A percentile compares a stretch with the other conserved stretches of the same genome.
These are phyloP conservation scores for Myotis lucifugus DNA, from an alignment of 2,113 vertebrate species.

Conservation along the genomic window DNA sequence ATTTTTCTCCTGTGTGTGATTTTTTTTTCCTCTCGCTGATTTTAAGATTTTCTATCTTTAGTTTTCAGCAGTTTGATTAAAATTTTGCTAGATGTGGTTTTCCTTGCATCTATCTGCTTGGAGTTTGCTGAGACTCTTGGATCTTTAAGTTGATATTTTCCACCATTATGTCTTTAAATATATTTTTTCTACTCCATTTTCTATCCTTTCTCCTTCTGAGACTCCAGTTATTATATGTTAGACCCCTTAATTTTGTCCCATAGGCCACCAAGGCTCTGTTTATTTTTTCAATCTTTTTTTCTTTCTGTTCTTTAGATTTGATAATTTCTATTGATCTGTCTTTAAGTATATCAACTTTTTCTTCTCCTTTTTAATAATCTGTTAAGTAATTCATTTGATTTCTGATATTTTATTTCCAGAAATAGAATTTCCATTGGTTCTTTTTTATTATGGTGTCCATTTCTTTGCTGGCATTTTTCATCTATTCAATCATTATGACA, in stretches of 20 bases:
- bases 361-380: not conserved
- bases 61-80: not conserved
- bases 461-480: constrained; percentile 20
- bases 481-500: not conserved
- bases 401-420: not conserved
- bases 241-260: not conserved
- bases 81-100: not conserved
- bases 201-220: not conserved
- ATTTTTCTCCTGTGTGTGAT: not conserved
- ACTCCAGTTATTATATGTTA: not conserved
- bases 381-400: constrained; percentile 18
- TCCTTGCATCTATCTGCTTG: not conserved
- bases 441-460: not conserved
- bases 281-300: not conserved
- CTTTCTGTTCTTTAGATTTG: not conserved
- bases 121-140: not conserved
- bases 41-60: constrained; percentile 32
- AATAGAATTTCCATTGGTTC: not conserved
- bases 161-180: constrained; percentile 18
- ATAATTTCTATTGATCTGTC: not conserved
- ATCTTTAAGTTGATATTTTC: not conserved
- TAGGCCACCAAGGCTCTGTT: not conserved
- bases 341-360: not conserved
- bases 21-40: not conserved
- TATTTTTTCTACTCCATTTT: not conserved